Evolutionary conservation across 2,113 vertebrate species (phyloP), one percentile per base, ranked within the genome.

Genomic region (Oxyruncus cristatus): DNA sequence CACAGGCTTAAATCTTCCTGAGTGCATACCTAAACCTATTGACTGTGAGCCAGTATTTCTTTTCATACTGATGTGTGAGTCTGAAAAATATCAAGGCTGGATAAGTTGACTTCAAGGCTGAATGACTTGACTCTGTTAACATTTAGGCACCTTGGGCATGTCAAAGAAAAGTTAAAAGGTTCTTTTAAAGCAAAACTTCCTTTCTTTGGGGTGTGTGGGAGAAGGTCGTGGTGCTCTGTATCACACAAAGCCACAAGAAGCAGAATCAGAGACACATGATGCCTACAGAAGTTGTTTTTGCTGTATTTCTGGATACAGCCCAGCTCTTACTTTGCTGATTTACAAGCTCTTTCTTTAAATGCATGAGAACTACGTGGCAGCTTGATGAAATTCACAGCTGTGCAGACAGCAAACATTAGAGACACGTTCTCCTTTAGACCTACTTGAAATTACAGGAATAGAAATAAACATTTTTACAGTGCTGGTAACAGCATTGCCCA

Each of bases 1-100:
- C 83, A 72, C 11, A 21, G 76, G 35, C 59, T 94, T 92, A 88
- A 83, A 85, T 94, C 76, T 95, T 88, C 67, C 67, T 87, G 90
- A 88, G 62, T 81, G 55, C 41, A 12, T 91, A 53, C 15, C 67
- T 80, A 92, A 95, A 85, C 86, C 78, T 91, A 62, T 12, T 52
- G 87, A 92, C 42, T 95, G 68, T 68, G 67, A 95, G 80, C 39
- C 35, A 72, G 6, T 78, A 61, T 91, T 92, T 82, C 53, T 86
- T 89, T 88, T 78, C 82, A 37, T 44, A 75, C 58, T 62, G 28
- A 55, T 72, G 12, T 52, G 9, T 46, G 77, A n/a, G 10, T 55
- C 70, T 81, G 46, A 55, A 66, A 78, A 66, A 90, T 52, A 89
- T 76, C 67, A 90, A 88, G 58, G n/a, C 47, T 82, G 41, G 16